These are phyloP conservation scores for Paracanthobrama guichenoti DNA, from an alignment of 2,113 vertebrate genomes.

Conservation along the genomic window DNA sequence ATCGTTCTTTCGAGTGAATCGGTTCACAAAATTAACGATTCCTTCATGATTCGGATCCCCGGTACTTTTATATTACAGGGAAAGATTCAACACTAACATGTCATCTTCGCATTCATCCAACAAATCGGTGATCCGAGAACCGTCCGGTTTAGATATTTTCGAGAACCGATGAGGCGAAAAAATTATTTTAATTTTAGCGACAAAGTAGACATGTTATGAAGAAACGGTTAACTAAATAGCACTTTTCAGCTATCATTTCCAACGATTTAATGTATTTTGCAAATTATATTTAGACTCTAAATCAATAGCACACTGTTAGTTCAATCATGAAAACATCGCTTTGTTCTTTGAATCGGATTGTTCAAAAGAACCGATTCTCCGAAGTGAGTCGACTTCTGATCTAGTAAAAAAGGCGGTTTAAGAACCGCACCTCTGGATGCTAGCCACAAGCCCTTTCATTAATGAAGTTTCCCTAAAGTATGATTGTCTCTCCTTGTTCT, in stretches of 20 bases:
- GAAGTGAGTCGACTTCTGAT: not conserved
- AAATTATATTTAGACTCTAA: not conserved
- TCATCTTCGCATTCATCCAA: not conserved
- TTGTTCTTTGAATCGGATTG: not conserved
- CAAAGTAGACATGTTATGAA: no score
- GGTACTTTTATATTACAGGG: not conserved
- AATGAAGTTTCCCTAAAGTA: not conserved
- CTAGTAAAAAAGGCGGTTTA: slow-evolving; percentile 29
- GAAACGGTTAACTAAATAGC: no score
- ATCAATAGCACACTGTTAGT: not conserved
- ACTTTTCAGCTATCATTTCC: no score
- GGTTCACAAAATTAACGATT: not conserved
- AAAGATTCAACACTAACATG: not conserved
- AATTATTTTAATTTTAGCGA: no score
- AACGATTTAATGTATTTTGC: not conserved
- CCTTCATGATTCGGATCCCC: not conserved
- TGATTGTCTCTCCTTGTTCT: not conserved
- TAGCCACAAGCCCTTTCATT: not conserved
- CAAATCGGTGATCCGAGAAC: not conserved
- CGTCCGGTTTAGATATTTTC: not conserved
- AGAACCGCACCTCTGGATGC: slow-evolving; percentile 27
- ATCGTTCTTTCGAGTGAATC: not conserved
- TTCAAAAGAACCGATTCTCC: slow-evolving; percentile 13
- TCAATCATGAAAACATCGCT: not conserved
- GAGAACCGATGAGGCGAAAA: no score